Evolutionary conservation across 2,888 invertebrate species (phyloP).

Genomic region (Leptinotarsa rubiginosa): DNA sequence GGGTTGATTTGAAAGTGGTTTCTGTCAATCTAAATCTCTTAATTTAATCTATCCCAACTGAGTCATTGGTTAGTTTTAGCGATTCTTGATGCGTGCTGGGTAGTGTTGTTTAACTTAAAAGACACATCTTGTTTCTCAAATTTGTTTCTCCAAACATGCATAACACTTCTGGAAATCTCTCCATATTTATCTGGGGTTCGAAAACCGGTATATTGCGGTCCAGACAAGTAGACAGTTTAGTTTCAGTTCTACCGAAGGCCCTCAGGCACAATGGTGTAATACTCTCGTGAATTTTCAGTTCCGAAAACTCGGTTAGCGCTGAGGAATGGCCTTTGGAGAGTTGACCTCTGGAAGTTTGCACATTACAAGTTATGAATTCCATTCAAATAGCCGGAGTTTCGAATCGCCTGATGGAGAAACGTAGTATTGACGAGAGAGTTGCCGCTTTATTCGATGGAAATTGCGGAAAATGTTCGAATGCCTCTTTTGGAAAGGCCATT

Average conservation of each 20-base stretch:
- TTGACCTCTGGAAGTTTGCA: slow-evolving; percentile 5
- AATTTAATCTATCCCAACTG: no score
- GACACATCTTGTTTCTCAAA: no score
- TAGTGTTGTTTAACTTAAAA: no score
- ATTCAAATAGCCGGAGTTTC: slow-evolving; percentile 1
- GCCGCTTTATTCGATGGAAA: not conserved
- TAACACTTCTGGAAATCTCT: not conserved
- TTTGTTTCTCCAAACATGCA: not conserved
- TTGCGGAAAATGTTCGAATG: not conserved
- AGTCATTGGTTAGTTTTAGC: no score
- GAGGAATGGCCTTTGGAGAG: slow-evolving; percentile 14
- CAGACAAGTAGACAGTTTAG: slow-evolving; percentile 13
- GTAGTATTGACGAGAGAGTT: slow-evolving; percentile 3
- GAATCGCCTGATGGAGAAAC: not conserved
- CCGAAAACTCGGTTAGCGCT: slow-evolving; percentile 1
- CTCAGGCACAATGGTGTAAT: slow-evolving; percentile 1
- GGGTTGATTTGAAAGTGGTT: no score
- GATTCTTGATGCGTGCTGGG: no score
- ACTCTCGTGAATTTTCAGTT: slow-evolving; percentile 13
- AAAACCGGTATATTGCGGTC: not conserved
- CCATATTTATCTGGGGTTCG: not conserved
- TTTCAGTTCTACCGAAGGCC: not conserved
- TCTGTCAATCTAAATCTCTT: no score
- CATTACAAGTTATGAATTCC: slow-evolving; percentile 14
- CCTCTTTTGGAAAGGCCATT: not conserved